Evolutionary conservation across 1,140 invertebrate species (phyloP).

Genomic region (Sitobion miscanthi): DNA sequence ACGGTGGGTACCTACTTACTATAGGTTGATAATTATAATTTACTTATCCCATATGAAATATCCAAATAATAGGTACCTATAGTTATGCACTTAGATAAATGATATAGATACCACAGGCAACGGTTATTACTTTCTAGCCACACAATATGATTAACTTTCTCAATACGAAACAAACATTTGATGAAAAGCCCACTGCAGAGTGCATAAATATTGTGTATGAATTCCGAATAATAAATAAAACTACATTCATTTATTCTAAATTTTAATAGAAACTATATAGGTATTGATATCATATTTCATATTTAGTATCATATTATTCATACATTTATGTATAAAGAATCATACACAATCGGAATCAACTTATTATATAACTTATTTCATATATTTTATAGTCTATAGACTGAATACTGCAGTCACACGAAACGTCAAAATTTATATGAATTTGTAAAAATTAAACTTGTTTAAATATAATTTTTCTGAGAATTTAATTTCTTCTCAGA

Average conservation of each 20-base stretch:
- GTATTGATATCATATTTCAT: background rate
- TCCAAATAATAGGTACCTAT: background rate
- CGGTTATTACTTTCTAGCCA: background rate
- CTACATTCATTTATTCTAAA: background rate
- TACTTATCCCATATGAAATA: background rate
- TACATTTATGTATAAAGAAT: background rate
- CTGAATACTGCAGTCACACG: background rate
- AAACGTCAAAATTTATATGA: background rate
- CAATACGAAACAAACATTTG: background rate
- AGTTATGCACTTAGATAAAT: background rate
- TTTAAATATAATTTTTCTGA: background rate
- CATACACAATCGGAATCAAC: background rate
- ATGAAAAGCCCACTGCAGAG: background rate
- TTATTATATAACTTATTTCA: background rate
- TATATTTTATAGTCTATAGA: background rate
- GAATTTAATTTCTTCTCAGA: background rate
- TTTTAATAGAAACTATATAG: background rate
- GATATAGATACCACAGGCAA: background rate
- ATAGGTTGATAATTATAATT: background rate
- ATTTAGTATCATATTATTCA: background rate
- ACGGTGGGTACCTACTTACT: too few species aligned
- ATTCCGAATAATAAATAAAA: background rate
- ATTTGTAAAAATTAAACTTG: background rate
- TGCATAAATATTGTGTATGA: too few species aligned
- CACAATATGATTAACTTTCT: background rate